phyloP scores from a whole-genome alignment of 2,888 invertebrate genomes.

The Harpalus rubripes region DNA sequence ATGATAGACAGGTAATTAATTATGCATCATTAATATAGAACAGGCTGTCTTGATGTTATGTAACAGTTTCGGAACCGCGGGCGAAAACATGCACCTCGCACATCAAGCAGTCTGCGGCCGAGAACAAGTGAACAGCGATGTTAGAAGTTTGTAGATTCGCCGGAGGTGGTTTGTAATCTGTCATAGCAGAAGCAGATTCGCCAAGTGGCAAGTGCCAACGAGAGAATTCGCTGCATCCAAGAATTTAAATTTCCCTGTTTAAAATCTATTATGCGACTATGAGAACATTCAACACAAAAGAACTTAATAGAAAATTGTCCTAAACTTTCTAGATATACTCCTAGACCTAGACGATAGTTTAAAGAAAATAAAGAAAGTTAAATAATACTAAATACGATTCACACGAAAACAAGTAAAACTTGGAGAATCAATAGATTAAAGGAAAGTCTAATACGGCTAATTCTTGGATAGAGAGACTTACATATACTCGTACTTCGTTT shows the following conservation, averaged over 20 bases:
- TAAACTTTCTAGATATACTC: neutral
- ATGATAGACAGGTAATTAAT: conserved; percentile 65
- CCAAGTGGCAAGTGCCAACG: conserved; percentile 1
- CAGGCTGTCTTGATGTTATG: conserved; percentile 47
- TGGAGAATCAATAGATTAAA: too few relatives aligned
- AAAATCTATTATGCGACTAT: neutral
- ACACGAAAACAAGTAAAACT: neutral
- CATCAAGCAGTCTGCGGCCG: conserved; percentile 4
- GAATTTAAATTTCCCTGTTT: conserved; percentile 3
- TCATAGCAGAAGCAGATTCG: neutral
- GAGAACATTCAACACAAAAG: neutral
- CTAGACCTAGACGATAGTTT: neutral
- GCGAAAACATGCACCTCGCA: conserved; percentile 49
- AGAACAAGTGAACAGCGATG: conserved; percentile 35
- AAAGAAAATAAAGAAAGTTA: neutral
- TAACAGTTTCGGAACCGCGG: conserved; percentile 59
- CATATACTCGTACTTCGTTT: too few relatives aligned
- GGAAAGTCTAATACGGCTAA: too few relatives aligned
- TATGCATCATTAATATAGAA: conserved; percentile 63
- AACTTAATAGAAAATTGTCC: neutral
- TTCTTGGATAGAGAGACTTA: too few relatives aligned
- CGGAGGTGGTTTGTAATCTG: conserved; percentile 30
- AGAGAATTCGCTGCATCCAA: neutral
- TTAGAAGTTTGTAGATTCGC: conserved; percentile 33
- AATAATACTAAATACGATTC: neutral